Conservation (phyloP, 2,888 invertebrate genomes). For the Stenotaenia linearis region DNA sequence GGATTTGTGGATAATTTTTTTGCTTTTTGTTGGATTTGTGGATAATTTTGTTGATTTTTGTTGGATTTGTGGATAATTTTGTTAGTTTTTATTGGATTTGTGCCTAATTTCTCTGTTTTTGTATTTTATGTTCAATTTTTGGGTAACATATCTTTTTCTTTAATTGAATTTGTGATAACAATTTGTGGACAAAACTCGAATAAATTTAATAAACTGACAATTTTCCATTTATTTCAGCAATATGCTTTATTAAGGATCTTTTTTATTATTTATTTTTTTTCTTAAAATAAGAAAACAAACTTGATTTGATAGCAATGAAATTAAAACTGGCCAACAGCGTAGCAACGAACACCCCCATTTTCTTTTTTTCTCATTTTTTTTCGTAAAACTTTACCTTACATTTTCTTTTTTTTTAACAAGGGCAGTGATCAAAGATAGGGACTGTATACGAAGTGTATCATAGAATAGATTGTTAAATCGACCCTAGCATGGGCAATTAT, state of each 20-base stretch:
- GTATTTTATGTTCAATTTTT: too few species aligned
- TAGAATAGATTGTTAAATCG: background rate
- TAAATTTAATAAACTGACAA: background rate
- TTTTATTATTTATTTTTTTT: background rate
- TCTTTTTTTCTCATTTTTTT: background rate
- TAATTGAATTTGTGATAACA: too few species aligned
- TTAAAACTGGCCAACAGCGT: background rate
- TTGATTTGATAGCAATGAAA: background rate
- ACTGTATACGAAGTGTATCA: conserved; percentile 3
- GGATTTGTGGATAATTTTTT: too few species aligned
- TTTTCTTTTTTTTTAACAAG: conserved; percentile 8
- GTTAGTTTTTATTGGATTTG: too few species aligned
- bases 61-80: too few species aligned
- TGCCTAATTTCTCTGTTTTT: too few species aligned
- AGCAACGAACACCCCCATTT: background rate
- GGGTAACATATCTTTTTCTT: too few species aligned
- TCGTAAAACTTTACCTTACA: too few species aligned
- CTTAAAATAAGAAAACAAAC: background rate
- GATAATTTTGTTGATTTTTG: too few species aligned
- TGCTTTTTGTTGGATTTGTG: too few species aligned
- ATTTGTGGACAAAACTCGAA: too few species aligned
- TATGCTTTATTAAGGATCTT: background rate
- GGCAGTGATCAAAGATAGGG: conserved; percentile 9
- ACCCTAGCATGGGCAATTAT: background rate
- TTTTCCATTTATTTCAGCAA: background rate